phyloP scores from a whole-genome alignment of 1,140 invertebrate species.

The Trigoniulus corallinus region DNA sequence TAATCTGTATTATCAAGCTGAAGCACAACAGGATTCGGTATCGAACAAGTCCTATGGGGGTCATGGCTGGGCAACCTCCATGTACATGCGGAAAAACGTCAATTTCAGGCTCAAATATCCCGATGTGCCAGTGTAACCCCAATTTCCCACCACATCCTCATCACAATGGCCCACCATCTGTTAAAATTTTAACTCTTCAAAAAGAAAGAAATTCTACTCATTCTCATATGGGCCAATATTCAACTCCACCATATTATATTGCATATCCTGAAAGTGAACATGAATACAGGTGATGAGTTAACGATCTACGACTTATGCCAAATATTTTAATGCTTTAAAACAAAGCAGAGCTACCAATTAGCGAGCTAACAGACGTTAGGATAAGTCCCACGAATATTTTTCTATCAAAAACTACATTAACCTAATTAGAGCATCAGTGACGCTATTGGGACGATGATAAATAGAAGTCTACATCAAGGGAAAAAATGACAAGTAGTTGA shows the following conservation, averaged over 20 bases:
- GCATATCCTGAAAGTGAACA: conserved; percentile 19
- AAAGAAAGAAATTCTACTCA: conserved; percentile 10
- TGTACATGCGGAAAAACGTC: conserved; percentile 1
- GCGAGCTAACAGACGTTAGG: too few relatives aligned
- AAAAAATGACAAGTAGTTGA: too few relatives aligned
- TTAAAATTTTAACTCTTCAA: conserved; percentile 3
- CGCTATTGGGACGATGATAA: too few relatives aligned
- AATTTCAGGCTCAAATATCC: background rate
- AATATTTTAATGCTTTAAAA: too few relatives aligned
- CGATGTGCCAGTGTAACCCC: background rate
- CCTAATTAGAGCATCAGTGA: too few relatives aligned
- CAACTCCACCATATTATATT: conserved; percentile 23
- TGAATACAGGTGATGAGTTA: conserved; percentile 12
- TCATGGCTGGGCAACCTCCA: background rate
- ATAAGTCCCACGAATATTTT: too few relatives aligned
- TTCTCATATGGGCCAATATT: conserved; percentile 13
- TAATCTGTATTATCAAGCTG: conserved; percentile 64
- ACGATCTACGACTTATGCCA: too few relatives aligned
- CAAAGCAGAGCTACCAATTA: too few relatives aligned
- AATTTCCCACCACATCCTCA: conserved; percentile 4
- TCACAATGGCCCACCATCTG: too few relatives aligned
- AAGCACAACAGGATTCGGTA: background rate
- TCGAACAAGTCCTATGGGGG: background rate
- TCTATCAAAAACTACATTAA: too few relatives aligned
- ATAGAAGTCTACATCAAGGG: too few relatives aligned